Percentiles rank a stretch among this genome's conserved stretches.
These are phyloP conservation scores for Noctua janthe DNA, from an alignment of 2,888 invertebrate species.

Conservation along the genomic window DNA sequence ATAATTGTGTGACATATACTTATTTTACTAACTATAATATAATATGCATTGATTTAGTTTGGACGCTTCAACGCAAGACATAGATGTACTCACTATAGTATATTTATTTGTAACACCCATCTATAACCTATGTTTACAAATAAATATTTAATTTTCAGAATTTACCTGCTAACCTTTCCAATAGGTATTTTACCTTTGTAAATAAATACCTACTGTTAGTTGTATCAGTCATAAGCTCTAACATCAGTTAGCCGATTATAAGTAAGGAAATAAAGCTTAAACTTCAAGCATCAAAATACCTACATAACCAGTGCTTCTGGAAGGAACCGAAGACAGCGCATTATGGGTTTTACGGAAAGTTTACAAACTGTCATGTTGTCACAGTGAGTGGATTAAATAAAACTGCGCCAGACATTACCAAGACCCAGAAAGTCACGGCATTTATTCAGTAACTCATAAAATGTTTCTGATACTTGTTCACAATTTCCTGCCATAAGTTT, in stretches of 20 bases:
- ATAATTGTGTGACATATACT: too few species aligned
- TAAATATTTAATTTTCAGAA: too few species aligned
- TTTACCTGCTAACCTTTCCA: background rate
- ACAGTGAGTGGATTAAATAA: constrained; percentile 39
- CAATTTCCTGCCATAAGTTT: background rate
- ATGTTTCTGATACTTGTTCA: background rate
- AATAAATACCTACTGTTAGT: too few species aligned
- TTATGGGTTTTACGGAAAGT: constrained; percentile 48
- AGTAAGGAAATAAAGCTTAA: background rate
- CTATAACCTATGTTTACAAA: too few species aligned
- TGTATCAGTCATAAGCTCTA: background rate
- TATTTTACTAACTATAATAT: too few species aligned
- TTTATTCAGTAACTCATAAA: constrained; percentile 33
- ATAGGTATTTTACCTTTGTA: background rate
- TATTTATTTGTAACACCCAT: too few species aligned
- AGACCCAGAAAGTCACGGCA: constrained; percentile 21
- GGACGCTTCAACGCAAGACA: too few species aligned
- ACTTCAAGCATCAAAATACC: background rate
- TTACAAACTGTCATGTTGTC: constrained; percentile 49
- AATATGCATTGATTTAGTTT: too few species aligned
- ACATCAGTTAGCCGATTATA: background rate
- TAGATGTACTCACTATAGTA: too few species aligned
- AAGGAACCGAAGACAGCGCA: constrained; percentile 27
- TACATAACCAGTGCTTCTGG: background rate
- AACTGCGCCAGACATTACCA: constrained; percentile 3